Conservation (phyloP, 2,888 invertebrate species). For the Dermolepida albohirtum region DNA sequence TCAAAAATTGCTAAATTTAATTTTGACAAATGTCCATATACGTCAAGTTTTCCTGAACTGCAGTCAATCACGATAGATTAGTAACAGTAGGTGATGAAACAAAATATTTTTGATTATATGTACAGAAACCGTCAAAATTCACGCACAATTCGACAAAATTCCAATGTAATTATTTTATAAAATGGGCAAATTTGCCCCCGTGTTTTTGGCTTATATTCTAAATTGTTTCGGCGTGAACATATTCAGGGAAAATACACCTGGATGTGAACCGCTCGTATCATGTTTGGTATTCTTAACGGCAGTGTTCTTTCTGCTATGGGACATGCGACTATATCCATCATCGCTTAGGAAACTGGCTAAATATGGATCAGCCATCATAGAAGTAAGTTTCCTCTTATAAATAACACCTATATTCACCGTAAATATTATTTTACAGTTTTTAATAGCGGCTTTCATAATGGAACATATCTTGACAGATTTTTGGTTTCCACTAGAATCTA, state of each 20-base stretch:
- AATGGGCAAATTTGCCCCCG: slow-evolving; percentile 59
- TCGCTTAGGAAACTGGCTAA: slow-evolving; percentile 55
- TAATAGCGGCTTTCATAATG: slow-evolving; percentile 56
- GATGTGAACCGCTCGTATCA: slow-evolving; percentile 57
- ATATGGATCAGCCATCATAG: slow-evolving; percentile 51
- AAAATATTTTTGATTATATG: slow-evolving; percentile 24
- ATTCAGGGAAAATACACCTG: slow-evolving; percentile 54
- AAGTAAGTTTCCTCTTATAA: slow-evolving; percentile 50
- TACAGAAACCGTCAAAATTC: slow-evolving; percentile 34
- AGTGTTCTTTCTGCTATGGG: slow-evolving; percentile 58
- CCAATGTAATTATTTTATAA: slow-evolving; percentile 37
- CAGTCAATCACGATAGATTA: slow-evolving; percentile 2
- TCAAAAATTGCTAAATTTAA: not conserved
- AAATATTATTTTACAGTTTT: slow-evolving; percentile 53
- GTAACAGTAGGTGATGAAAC: slow-evolving; percentile 39
- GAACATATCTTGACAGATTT: slow-evolving; percentile 60
- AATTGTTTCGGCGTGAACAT: slow-evolving; percentile 56
- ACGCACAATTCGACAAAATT: slow-evolving; percentile 25
- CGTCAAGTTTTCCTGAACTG: not conserved
- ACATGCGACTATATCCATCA: slow-evolving; percentile 57
- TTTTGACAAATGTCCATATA: not conserved
- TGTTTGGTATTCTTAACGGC: slow-evolving; percentile 57
- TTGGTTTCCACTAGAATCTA: slow-evolving; percentile 61
- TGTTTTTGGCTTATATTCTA: slow-evolving; percentile 55
- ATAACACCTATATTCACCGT: slow-evolving; percentile 44